Evolutionary conservation across 30 jellyfish, hydroid and myxozoan species (phyloP), one percentile per base, ranked within the genome.

Genomic region (Aurelia aurita complex sp. Pacific): DNA sequence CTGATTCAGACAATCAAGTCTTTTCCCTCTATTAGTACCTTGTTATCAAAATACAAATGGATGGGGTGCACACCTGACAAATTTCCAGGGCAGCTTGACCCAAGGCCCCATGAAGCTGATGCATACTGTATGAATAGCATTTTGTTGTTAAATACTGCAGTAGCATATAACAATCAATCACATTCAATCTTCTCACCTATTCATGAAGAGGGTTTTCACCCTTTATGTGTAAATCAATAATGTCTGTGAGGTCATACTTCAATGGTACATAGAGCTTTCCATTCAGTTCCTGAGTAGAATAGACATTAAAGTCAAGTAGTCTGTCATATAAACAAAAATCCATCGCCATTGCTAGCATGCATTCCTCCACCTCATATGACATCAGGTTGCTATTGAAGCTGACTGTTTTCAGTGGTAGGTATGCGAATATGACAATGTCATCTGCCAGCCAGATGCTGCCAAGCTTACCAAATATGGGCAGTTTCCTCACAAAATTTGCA

Each of bases 401-500:
- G 15, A 54, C 12, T 8, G 65, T 54, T 54, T 54, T 15, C 65
- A 54, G 15, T 10, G 65, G 12, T 15, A 54, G 65, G 15, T 8
- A 54, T 54, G 40, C 85, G 50, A 74, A 74, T 10, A 19, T 19
- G 8, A 74, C 38, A 40, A 6, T 17, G 50, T 43, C 85, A 74
- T 14, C 23, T 7, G 50, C 79, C 10, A 74, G 7, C 46, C 55
- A 74, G 17, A 51, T 74, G 10, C 14, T 7, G 32, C 29, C 55
- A 6, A 74, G 46, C 12, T 38, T 43, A 23, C 85, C 85, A 54
- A 74, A 74, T 17, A 11, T n/a, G 11, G 85, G 85, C 12, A 74
- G 80, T 19, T 52, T 17, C 43, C 80, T 35, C 50, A 9, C 23
- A 14, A 68, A 52, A 51, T 42, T 16, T 19, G 65, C 46, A 74